Percentiles rank a stretch among this genome's conserved stretches.
phyloP scores from a whole-genome alignment of 2,888 invertebrate genomes.

The Leptarthrus brevirostris region DNA sequence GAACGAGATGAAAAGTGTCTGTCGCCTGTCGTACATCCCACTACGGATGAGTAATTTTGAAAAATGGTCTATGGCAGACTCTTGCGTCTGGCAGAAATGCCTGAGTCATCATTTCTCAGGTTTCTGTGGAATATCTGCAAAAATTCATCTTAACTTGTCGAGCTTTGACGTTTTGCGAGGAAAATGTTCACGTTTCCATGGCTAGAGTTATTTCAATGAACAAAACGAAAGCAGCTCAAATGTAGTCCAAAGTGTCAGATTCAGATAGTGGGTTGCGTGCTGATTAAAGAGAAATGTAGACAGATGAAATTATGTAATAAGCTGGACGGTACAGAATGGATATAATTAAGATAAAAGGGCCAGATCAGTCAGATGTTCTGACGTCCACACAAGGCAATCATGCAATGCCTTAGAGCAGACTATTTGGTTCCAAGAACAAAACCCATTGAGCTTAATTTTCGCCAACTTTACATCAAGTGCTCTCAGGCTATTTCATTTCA shows the following conservation, averaged over 20 bases:
- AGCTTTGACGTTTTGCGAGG: neutral
- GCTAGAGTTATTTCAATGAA: constrained; percentile 22
- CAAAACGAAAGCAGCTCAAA: neutral
- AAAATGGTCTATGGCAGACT: constrained; percentile 13
- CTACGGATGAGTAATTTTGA: constrained; percentile 10
- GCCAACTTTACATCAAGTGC: too few relatives aligned
- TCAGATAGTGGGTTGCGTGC: too few relatives aligned
- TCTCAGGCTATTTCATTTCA: too few relatives aligned
- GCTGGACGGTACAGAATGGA: neutral
- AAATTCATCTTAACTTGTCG: constrained; percentile 5
- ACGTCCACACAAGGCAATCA: too few relatives aligned
- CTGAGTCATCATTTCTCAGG: constrained; percentile 14
- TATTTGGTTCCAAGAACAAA: too few relatives aligned
- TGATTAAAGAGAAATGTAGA: neutral
- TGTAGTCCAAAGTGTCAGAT: neutral
- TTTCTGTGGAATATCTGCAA: neutral
- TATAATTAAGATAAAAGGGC: neutral
- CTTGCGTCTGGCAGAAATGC: neutral
- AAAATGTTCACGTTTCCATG: constrained; percentile 15
- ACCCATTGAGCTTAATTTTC: too few relatives aligned
- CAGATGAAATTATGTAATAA: constrained; percentile 22
- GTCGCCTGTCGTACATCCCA: too few relatives aligned
- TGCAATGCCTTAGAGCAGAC: too few relatives aligned
- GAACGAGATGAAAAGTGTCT: neutral
- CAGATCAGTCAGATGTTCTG: too few relatives aligned